Evolutionary conservation across 2,113 vertebrate species (phyloP).

Genomic region (Perca schrenkii): DNA sequence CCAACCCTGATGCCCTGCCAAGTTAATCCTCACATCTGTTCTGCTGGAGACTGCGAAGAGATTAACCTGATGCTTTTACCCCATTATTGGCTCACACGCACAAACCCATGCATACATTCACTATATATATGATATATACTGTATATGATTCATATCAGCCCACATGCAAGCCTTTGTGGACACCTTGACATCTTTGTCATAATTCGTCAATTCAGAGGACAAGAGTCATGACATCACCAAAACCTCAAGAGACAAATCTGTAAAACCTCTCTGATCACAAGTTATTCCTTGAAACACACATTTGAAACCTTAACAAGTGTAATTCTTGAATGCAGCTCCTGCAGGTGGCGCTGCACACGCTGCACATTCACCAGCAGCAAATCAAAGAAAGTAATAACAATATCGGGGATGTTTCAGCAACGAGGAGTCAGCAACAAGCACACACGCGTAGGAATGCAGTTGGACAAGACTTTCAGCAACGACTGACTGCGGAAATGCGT

Average conservation of each 20-base stretch:
- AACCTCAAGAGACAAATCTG: not conserved
- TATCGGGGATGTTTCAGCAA: too few relatives aligned
- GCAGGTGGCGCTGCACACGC: slow-evolving; percentile 27
- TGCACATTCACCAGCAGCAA: not conserved
- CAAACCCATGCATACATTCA: not conserved
- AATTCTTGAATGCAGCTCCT: slow-evolving; percentile 8
- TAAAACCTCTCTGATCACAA: not conserved
- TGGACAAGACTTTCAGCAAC: slow-evolving; percentile 49
- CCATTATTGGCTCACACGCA: slow-evolving; percentile 38
- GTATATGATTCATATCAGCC: not conserved
- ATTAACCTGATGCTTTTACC: slow-evolving; percentile 71
- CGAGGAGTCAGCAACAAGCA: too few relatives aligned
- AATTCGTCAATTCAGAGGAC: not conserved
- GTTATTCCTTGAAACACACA: not conserved
- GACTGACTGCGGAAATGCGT: slow-evolving; percentile 23
- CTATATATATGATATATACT: not conserved
- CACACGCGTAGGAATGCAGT: slow-evolving; percentile 56
- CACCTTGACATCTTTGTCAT: not conserved
- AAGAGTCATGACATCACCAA: not conserved
- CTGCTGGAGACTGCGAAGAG: slow-evolving; percentile 61
- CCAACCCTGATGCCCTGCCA: slow-evolving; percentile 38
- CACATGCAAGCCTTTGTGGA: not conserved
- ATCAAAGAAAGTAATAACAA: not conserved
- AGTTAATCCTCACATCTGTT: slow-evolving; percentile 78
- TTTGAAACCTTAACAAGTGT: not conserved